phyloP scores from a whole-genome alignment of 2,113 vertebrate genomes.

The Rhadina sibilatrix region DNA sequence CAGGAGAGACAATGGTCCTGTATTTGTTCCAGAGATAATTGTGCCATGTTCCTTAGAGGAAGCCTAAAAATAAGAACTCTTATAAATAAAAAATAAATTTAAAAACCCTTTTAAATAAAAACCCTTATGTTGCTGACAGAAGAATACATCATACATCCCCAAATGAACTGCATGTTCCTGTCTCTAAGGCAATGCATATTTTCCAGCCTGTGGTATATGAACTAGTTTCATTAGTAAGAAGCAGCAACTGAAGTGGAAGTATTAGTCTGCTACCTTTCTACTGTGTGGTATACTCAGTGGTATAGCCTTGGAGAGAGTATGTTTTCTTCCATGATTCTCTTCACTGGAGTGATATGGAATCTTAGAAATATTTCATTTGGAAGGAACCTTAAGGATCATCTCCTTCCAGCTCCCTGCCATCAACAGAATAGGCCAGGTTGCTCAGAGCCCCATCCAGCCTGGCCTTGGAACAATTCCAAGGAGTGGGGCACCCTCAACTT shows the following conservation, averaged over 20 bases:
- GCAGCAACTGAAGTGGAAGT: not conserved
- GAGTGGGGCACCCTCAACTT: not conserved
- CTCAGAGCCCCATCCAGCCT: not conserved
- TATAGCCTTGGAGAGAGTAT: not conserved
- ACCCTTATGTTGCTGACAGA: not conserved
- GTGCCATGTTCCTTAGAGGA: not conserved
- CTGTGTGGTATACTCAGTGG: not conserved
- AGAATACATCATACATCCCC: not conserved
- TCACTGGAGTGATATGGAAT: not conserved
- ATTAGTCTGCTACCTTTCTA: not conserved
- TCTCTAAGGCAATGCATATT: not conserved
- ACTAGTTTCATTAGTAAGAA: not conserved
- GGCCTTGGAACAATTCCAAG: not conserved
- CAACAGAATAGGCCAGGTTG: not conserved
- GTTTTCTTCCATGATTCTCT: not conserved
- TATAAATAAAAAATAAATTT: no score
- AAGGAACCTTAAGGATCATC: not conserved
- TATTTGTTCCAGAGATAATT: not conserved
- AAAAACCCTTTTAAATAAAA: not conserved
- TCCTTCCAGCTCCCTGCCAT: rapidly evolving
- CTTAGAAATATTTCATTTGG: not conserved
- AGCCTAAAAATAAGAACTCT: not conserved
- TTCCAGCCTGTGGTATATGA: not conserved
- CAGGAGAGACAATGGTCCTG: not conserved
- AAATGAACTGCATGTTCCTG: not conserved